A percentile compares a stretch with the other conserved stretches of the same genome.
These are phyloP conservation scores for Castor canadensis DNA, from an alignment of 2,113 vertebrate genomes.

Conservation along the genomic window DNA sequence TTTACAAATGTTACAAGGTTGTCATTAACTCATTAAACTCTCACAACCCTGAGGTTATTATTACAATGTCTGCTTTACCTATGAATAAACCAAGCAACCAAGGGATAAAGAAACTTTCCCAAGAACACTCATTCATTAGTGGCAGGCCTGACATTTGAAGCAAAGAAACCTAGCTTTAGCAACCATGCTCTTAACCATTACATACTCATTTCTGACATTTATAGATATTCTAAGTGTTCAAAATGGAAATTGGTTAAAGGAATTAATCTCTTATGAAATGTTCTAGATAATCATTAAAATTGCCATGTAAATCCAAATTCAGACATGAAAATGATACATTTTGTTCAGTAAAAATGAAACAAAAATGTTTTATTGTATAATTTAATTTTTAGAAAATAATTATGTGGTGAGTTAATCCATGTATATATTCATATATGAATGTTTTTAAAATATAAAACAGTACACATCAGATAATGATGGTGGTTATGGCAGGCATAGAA, in stretches of 20 bases:
- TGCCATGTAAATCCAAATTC: not conserved
- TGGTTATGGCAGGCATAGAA: not conserved
- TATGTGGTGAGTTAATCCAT: not conserved
- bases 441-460: not conserved
- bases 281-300: not conserved
- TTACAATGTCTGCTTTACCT: not conserved
- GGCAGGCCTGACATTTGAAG: not conserved
- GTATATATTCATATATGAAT: not conserved
- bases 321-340: not conserved
- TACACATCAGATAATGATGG: not conserved
- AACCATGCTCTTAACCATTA: not conserved
- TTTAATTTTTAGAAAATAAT: not conserved
- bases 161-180: not conserved
- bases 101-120: not conserved
- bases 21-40: not conserved
- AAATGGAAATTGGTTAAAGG: not conserved
- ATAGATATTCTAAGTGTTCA: not conserved
- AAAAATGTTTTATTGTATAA: not conserved
- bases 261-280: not conserved
- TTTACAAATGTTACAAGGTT: slow-evolving; percentile 5
- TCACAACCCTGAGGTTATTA: not conserved
- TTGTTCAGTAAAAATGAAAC: not conserved
- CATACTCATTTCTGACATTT: not conserved
- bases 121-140: not conserved
- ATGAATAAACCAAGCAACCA: not conserved